These are phyloP conservation scores for Odocoileus virginianus DNA, from an alignment of 2,113 vertebrate species.

Conservation along the genomic window DNA sequence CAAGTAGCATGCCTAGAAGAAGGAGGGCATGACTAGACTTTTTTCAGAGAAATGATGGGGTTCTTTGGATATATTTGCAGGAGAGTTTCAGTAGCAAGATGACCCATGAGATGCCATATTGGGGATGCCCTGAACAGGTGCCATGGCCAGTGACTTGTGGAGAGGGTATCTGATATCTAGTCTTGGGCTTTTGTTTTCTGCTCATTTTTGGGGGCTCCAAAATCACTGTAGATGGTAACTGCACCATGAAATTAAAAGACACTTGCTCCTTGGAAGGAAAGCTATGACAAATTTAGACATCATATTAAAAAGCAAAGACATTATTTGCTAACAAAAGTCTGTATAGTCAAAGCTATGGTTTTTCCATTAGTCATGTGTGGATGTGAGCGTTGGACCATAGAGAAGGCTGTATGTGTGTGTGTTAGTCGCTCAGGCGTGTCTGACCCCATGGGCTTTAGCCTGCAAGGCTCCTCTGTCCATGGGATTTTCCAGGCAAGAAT, in stretches of 20 bases:
- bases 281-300: not conserved
- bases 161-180: not conserved
- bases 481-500: not conserved
- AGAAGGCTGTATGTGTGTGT: not conserved
- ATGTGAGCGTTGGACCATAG: not conserved
- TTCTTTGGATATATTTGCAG: not conserved
- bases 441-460: not conserved
- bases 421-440: not conserved
- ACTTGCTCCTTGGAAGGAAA: not conserved
- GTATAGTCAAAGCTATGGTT: not conserved
- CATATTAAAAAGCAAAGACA: not conserved
- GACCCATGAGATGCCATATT: not conserved
- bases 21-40: not conserved
- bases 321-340: not conserved
- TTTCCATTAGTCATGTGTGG: not conserved
- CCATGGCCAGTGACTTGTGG: not conserved
- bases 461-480: not conserved
- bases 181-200: not conserved
- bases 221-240: not conserved
- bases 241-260: not conserved
- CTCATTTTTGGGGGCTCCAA: not conserved
- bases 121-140: not conserved
- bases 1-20: not conserved
- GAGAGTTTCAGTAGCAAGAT: not conserved
- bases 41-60: not conserved